Conservation (phyloP, 2,888 invertebrate species). For the Drosophila aldrichi region DNA sequence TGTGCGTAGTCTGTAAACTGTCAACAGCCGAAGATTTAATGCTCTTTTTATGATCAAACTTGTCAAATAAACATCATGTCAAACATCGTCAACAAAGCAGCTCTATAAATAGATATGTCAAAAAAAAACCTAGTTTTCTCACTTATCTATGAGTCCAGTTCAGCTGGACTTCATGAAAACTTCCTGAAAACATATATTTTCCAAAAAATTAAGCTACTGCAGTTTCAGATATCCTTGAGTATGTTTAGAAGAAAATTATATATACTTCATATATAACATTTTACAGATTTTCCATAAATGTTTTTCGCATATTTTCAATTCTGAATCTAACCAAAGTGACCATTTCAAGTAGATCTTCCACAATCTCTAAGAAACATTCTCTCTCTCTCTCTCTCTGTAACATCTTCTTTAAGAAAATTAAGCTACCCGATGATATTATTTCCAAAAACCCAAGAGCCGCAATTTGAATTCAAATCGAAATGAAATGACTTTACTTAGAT, state of each 20-base stretch:
- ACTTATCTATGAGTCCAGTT: background rate
- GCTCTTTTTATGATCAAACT: background rate
- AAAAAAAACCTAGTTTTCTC: background rate
- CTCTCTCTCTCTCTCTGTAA: too few relatives aligned
- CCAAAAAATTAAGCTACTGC: too few relatives aligned
- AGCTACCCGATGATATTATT: slow-evolving; percentile 1
- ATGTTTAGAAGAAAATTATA: background rate
- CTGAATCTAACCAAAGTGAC: too few relatives aligned
- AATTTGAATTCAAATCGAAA: slow-evolving; percentile 76
- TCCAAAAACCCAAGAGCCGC: slow-evolving; percentile 22
- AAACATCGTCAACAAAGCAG: too few relatives aligned
- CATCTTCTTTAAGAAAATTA: background rate
- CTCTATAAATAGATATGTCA: background rate
- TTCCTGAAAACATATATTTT: background rate
- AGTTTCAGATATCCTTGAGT: background rate
- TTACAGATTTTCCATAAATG: background rate
- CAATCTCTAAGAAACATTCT: background rate
- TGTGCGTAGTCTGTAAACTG: slow-evolving; percentile 13
- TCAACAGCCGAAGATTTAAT: background rate
- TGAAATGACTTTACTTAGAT: slow-evolving; percentile 70
- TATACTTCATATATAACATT: background rate
- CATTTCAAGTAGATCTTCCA: background rate
- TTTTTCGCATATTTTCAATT: too few relatives aligned
- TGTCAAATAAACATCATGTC: background rate
- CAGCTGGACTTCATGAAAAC: background rate